phyloP scores from a whole-genome alignment of 2,888 invertebrate genomes.

The Harpagoxenus sublaevis region DNA sequence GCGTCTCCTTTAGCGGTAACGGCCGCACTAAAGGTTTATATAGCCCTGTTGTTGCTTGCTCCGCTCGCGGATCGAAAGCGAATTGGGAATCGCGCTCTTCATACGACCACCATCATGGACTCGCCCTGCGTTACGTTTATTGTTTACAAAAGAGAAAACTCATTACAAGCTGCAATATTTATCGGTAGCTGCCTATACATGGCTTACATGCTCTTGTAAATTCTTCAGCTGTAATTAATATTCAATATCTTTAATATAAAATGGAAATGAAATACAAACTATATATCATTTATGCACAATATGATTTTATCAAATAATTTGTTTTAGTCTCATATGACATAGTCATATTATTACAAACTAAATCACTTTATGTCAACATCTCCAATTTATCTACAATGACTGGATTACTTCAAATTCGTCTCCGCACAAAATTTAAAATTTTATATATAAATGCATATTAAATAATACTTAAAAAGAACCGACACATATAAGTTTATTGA shows the following conservation, averaged over 20 bases:
- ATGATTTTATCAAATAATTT: slow-evolving; percentile 4
- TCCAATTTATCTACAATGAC: neutral
- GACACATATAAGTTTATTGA: neutral
- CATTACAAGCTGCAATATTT: neutral
- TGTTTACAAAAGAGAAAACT: neutral
- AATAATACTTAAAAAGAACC: neutral
- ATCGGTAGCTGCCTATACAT: neutral
- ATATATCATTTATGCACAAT: slow-evolving; percentile 10
- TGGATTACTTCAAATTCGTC: neutral
- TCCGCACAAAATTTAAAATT: neutral
- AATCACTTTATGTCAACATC: neutral
- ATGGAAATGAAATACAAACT: neutral
- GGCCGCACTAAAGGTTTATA: slow-evolving; percentile 63
- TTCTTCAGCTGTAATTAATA: slow-evolving; percentile 1
- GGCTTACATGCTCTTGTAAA: too few species aligned
- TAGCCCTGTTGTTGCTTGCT: slow-evolving; percentile 59
- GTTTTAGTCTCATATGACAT: neutral
- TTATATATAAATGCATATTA: neutral
- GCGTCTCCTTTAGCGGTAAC: slow-evolving; percentile 55
- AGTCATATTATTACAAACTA: neutral
- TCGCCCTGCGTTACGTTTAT: neutral
- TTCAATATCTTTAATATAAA: slow-evolving; percentile 17
- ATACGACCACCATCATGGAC: too few species aligned
- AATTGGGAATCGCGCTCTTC: slow-evolving; percentile 46
- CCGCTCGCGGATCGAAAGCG: slow-evolving; percentile 42